These are phyloP conservation scores for Cephalotes varians DNA, from an alignment of 2,888 invertebrate genomes.

Conservation along the genomic window DNA sequence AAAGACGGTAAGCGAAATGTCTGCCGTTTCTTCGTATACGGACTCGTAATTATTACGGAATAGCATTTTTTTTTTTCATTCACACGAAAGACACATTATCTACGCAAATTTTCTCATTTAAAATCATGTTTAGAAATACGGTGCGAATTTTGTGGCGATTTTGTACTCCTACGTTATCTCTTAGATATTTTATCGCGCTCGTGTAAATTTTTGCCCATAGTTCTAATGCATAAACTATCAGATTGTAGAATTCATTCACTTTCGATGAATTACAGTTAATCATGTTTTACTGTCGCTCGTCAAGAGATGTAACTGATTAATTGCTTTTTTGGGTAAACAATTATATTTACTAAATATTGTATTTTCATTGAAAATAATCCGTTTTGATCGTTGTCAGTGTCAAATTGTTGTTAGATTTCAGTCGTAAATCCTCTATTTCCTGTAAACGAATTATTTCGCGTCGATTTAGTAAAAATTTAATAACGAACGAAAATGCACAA, in stretches of 20 bases:
- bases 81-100: background rate
- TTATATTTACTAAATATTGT: conserved; percentile 6
- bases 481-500: background rate
- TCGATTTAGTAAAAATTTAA: background rate
- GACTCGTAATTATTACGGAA: conserved; percentile 12
- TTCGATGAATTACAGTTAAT: background rate
- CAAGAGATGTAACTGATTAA: background rate
- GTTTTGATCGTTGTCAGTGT: conserved; percentile 8
- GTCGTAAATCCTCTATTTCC: conserved; percentile 7
- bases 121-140: background rate
- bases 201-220: background rate
- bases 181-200: background rate
- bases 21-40: background rate
- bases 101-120: conserved; percentile 1
- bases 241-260: background rate
- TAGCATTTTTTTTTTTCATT: conserved; percentile 3
- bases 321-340: background rate
- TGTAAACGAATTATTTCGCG: background rate
- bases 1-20: background rate
- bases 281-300: background rate
- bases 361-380: background rate
- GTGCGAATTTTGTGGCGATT: background rate
- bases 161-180: background rate
- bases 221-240: background rate
- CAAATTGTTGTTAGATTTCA: background rate